Evolutionary conservation across 2,113 vertebrate genomes (phyloP), one percentile per base, ranked within the genome.

Genomic region (Gila orcuttii): DNA sequence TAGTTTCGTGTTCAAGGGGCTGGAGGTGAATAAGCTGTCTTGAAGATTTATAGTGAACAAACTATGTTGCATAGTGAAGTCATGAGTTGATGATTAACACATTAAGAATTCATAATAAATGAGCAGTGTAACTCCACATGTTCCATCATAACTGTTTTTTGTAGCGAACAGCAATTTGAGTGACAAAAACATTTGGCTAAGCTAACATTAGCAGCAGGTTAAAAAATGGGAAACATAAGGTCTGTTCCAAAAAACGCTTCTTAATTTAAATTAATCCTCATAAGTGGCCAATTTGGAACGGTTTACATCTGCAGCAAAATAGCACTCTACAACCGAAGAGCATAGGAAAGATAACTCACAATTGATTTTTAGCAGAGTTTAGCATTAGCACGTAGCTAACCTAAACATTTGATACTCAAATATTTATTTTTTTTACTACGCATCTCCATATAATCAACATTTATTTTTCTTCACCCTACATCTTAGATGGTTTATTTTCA

Each of bases 1-100:
- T 39, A 39, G 28, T 17, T 28, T 31, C 0, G 1, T 33, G 5
- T 55, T 69, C 64, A 60, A 69, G 13, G 60, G 84, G 36, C 31
- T 31, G 19, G 60, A 68, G 28, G 60, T 79, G 59, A 19, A 52
- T 52, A 36, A 50, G 25, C 62, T 59, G 84, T 69, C 23, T 59
- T 59, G 50, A 60, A 57, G 84, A 85, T 73, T 69, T 45, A 79
- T 55, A 11, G 9, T 45, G n/a, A 55, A 52, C 33, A 79, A 78
- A 78, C 33, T 69, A 50, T 60, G 47, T 42, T 60, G 9, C 36
- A 11, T 80, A 60, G 69, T n/a, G 0, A 52, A 69, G 79, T 82
- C 42, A n/a, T 23, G 28, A 69, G 62, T 68, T 28, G 79, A 69
- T 50, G 45, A 64, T 66, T 64, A 64, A 64, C 59, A 80, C 60